Evolutionary conservation across 2,888 invertebrate genomes (phyloP).

Genomic region (Troides oblongomaculatus): DNA sequence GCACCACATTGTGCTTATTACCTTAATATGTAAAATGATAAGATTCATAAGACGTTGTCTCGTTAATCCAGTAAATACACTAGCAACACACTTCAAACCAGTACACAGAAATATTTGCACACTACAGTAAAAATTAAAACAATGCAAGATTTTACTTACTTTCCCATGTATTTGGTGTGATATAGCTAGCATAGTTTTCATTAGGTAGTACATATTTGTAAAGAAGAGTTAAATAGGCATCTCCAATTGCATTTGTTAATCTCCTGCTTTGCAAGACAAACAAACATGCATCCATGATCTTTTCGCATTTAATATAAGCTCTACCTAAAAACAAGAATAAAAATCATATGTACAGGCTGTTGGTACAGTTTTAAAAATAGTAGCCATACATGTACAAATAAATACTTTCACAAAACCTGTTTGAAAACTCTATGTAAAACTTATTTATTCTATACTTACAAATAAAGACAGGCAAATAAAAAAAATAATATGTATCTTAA

Average conservation of each 20-base stretch:
- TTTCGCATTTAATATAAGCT: slow-evolving; percentile 63
- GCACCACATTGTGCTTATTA: too few species aligned
- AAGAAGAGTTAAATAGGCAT: slow-evolving; percentile 78
- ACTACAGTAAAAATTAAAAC: too few species aligned
- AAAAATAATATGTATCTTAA: too few species aligned
- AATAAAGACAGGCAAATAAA: too few species aligned
- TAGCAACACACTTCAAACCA: too few species aligned
- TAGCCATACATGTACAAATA: neutral
- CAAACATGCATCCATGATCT: slow-evolving; percentile 59
- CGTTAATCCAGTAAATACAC: too few species aligned
- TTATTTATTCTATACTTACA: too few species aligned
- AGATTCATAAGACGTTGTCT: too few species aligned
- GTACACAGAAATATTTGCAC: too few species aligned
- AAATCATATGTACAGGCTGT: neutral
- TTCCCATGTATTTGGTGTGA: slow-evolving; percentile 78
- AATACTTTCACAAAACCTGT: too few species aligned
- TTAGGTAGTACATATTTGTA: slow-evolving; percentile 76
- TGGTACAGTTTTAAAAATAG: neutral
- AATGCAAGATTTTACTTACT: slow-evolving; percentile 49
- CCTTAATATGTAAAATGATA: too few species aligned
- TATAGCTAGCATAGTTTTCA: slow-evolving; percentile 71
- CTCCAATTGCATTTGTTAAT: slow-evolving; percentile 59
- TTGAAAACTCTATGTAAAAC: too few species aligned
- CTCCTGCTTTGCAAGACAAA: slow-evolving; percentile 59
- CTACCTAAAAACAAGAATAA: slow-evolving; percentile 46